These are phyloP conservation scores for Azemiops feae DNA, from an alignment of 2,113 vertebrate genomes.

Conservation along the genomic window DNA sequence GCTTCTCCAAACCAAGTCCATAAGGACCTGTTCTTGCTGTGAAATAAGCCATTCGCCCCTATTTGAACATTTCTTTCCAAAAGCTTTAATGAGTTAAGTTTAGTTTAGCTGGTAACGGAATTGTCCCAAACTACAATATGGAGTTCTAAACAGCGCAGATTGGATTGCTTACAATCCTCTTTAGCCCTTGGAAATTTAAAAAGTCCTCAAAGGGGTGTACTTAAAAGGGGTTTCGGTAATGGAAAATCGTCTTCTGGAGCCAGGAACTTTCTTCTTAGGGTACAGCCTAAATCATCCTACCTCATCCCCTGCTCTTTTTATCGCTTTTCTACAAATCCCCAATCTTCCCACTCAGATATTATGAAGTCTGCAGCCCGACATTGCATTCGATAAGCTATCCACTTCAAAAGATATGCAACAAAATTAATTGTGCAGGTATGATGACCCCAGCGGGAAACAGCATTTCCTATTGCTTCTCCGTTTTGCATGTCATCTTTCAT, in stretches of 20 bases:
- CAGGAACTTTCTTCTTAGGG: conserved; percentile 26
- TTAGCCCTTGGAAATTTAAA: not conserved
- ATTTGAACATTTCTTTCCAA: not conserved
- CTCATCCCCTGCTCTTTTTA: not conserved
- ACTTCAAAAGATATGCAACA: not conserved
- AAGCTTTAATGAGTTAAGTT: not conserved
- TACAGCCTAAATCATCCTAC: not conserved
- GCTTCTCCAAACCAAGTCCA: not conserved
- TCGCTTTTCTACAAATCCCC: not conserved
- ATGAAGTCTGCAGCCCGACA: not conserved
- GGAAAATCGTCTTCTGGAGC: conserved; percentile 31
- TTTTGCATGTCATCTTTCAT: not conserved
- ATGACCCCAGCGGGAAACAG: not conserved
- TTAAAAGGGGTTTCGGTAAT: conserved; percentile 34
- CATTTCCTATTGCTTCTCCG: not conserved
- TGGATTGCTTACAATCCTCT: not conserved
- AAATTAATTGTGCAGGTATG: not conserved
- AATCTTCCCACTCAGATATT: not conserved
- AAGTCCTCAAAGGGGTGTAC: conserved; percentile 21
- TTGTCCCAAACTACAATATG: not conserved
- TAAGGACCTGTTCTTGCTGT: not conserved
- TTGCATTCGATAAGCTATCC: not conserved
- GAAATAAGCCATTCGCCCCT: not conserved
- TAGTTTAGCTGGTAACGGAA: not conserved
- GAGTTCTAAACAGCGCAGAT: not conserved